phyloP scores from a whole-genome alignment of 1,140 invertebrate species.

The Drosophila hydei region DNA sequence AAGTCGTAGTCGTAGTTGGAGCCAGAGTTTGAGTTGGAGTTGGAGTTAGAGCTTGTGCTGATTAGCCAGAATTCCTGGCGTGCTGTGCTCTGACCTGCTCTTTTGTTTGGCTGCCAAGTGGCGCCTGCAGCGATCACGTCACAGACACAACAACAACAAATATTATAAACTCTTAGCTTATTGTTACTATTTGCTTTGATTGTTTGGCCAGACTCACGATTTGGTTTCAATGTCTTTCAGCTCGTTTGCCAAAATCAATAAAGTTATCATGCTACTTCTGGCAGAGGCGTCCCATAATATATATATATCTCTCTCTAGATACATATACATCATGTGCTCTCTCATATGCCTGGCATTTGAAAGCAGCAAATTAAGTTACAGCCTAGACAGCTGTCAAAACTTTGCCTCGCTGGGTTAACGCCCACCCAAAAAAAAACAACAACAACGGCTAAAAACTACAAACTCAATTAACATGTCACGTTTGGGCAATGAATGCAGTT shows the following conservation, averaged over 20 bases:
- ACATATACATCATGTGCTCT: slow-evolving; percentile 52
- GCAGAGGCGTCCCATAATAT: slow-evolving; percentile 56
- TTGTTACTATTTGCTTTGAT: slow-evolving; percentile 67
- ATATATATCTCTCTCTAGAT: too few relatives aligned
- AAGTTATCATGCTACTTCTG: slow-evolving; percentile 69
- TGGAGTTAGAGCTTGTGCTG: slow-evolving; percentile 53
- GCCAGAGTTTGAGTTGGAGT: neutral
- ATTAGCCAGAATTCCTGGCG: slow-evolving; percentile 77
- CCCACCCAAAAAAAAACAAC: slow-evolving; percentile 55
- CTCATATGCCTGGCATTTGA: slow-evolving; percentile 37
- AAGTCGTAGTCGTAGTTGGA: slow-evolving; percentile 12
- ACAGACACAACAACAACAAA: slow-evolving; percentile 61
- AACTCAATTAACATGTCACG: slow-evolving; percentile 79
- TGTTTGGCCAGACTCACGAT: slow-evolving; percentile 71
- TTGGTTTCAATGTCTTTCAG: slow-evolving; percentile 72
- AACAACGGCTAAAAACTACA: too few relatives aligned
- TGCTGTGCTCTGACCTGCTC: slow-evolving; percentile 53
- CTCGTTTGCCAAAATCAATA: slow-evolving; percentile 76
- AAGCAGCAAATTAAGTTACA: slow-evolving; percentile 61
- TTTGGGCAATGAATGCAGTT: slow-evolving; percentile 73
- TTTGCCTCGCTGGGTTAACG: slow-evolving; percentile 59
- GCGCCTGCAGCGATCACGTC: slow-evolving; percentile 80
- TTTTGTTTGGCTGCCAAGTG: slow-evolving; percentile 79
- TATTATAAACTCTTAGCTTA: slow-evolving; percentile 42
- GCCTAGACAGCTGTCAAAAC: slow-evolving; percentile 66